Base-by-base conservation (phyloP, 2,797 vertebrate genomes). In the Pteropus rufus region DNA sequence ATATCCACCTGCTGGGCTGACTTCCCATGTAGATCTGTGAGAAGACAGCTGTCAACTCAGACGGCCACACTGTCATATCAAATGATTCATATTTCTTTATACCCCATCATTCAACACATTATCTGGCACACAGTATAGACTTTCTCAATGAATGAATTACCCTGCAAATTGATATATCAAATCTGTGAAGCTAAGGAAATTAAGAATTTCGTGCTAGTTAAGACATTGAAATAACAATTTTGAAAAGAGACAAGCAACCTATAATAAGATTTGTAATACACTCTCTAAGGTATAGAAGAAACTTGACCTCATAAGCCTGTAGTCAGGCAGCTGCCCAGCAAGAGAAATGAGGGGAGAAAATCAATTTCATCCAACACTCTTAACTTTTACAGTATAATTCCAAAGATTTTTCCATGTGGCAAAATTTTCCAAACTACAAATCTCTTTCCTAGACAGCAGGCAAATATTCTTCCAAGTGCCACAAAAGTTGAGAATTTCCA, bases 391-490 rank as follows among this genome's bases (percentile, higher is more conserved):
- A 92, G 88, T 62, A 83, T 29, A 89, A 86, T 89, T 88, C 88
- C 75, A 93, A 96, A 93, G 87, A 70, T 70, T 95, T 95, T 95
- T 95, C 96, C 88, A 65, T 81, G 52, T 92, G 94, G 94, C 95
- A 92, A 95, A 94, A 94, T 80, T 95, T 95, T 97, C 97, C 97
- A 95, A 95, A 91, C 91, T 96, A 81, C 67, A 96, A 92, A 88
- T 93, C 72, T 96, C 90, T 80, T 96, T 97, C 88, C 94, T 97
- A 97, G 92, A 95, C 96, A 97, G 96, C 88, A 93, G 62, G 90
- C 81, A 97, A 97, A 91, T 56, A 34, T 62, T 95, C 88, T 73
- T 97, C 90, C 85, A 92, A 95, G 46, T 80, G 80, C 94, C 91
- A 91, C 31, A 79, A 49, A 5, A 46, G 39, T 72, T 15, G 64